Percentiles rank a stretch among this genome's conserved stretches.
Conservation (phyloP, 2,113 vertebrate species). For the Ictalurus punctatus region DNA sequence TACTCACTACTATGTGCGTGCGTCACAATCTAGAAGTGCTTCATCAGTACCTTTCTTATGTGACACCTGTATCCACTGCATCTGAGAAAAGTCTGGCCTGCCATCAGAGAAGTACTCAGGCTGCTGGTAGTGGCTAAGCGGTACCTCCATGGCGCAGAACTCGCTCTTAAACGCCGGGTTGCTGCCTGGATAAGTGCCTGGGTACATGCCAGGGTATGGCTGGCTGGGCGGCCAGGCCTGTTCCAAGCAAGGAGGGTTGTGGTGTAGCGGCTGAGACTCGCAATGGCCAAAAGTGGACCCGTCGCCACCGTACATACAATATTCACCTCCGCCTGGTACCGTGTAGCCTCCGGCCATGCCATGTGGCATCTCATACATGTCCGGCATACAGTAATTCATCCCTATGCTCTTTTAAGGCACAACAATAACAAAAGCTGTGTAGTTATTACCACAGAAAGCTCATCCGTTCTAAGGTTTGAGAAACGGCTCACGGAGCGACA, state of each 20-base stretch:
- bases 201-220: constrained; percentile 85
- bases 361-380: constrained; percentile 85
- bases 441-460: neutral
- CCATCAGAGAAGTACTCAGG: constrained; percentile 87
- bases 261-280: constrained; percentile 83
- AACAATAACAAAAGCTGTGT: neutral
- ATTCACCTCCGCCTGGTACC: constrained; percentile 79
- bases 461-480: neutral
- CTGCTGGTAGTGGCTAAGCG: constrained; percentile 86
- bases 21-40: neutral
- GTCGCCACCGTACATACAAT: constrained; percentile 85
- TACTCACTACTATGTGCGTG: neutral
- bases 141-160: constrained; percentile 86
- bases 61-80: constrained; percentile 83
- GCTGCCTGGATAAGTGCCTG: constrained; percentile 81
- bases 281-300: constrained; percentile 79
- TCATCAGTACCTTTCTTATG: constrained; percentile 90
- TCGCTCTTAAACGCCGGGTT: constrained; percentile 82
- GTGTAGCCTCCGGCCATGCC: constrained; percentile 74
- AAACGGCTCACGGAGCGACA: neutral
- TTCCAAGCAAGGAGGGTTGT: constrained; percentile 86
- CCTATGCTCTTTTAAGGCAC: constrained; percentile 13
- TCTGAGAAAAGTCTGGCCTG: constrained; percentile 85
- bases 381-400: constrained; percentile 92
- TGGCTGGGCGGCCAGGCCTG: constrained; percentile 87